A percentile compares a stretch with the other conserved stretches of the same genome.
phyloP scores from a whole-genome alignment of 2,113 vertebrate species.

The Ceyx cyanopectus region DNA sequence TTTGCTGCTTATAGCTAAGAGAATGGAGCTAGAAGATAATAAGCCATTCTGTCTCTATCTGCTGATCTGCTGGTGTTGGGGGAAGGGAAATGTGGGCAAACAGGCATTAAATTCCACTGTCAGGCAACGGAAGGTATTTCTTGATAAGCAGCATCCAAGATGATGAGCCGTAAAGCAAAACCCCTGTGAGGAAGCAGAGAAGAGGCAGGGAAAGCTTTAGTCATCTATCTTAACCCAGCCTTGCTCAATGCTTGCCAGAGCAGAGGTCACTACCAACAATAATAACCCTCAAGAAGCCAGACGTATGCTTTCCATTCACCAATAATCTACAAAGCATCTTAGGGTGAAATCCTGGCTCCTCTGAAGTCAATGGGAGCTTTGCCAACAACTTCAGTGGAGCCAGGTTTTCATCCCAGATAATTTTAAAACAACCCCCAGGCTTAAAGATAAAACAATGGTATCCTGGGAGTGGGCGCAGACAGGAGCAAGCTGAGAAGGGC shows the following conservation, averaged over 20 bases:
- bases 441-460: slow-evolving; percentile 40
- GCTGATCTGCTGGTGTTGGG: slow-evolving; percentile 45
- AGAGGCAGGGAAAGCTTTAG: slow-evolving; percentile 36
- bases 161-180: slow-evolving; percentile 41
- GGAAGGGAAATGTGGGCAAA: slow-evolving; percentile 60
- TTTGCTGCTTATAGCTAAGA: slow-evolving; percentile 50
- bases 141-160: slow-evolving; percentile 57
- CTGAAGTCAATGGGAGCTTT: slow-evolving; percentile 70
- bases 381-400: slow-evolving; percentile 58
- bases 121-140: slow-evolving; percentile 44
- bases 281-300: slow-evolving; percentile 60
- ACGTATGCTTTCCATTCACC: slow-evolving; percentile 67
- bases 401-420: slow-evolving; percentile 67
- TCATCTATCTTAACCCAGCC: slow-evolving; percentile 30
- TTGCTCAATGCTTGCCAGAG: slow-evolving; percentile 56
- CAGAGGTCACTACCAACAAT: slow-evolving; percentile 67
- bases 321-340: slow-evolving; percentile 67
- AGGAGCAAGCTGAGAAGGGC: background rate
- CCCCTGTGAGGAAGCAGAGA: slow-evolving; percentile 14
- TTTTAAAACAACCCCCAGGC: slow-evolving; percentile 58
- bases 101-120: slow-evolving; percentile 64
- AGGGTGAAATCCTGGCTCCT: slow-evolving; percentile 66
- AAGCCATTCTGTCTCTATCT: slow-evolving; percentile 70
- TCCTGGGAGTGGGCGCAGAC: slow-evolving; percentile 21
- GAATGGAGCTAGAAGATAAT: slow-evolving; percentile 44